Percentiles rank a stretch among this genome's conserved stretches.
phyloP scores from a whole-genome alignment of 1,140 invertebrate genomes.

The Saccostrea glomerata region DNA sequence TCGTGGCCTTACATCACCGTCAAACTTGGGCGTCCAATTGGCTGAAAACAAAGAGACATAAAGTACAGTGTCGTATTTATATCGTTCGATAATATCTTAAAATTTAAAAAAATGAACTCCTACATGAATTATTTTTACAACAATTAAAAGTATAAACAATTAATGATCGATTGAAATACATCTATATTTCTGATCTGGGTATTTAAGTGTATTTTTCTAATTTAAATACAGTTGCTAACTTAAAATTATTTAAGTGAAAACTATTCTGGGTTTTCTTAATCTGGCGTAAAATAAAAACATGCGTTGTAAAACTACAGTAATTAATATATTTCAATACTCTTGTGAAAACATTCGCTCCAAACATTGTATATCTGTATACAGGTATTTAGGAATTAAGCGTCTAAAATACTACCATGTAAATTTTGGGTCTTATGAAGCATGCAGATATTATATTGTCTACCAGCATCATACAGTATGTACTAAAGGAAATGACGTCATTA shows the following conservation, averaged over 20 bases:
- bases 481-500: not conserved
- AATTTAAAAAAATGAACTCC: too few species aligned
- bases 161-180: too few species aligned
- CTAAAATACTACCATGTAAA: not conserved
- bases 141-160: too few species aligned
- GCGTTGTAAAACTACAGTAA: not conserved
- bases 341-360: not conserved
- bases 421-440: not conserved
- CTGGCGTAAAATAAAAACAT: not conserved
- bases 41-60: slow-evolving; percentile 42
- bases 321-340: not conserved
- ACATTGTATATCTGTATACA: not conserved
- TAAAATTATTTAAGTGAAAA: not conserved
- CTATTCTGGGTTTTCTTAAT: not conserved
- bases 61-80: not conserved
- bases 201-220: too few species aligned
- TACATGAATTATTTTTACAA: too few species aligned
- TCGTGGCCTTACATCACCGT: slow-evolving; percentile 54
- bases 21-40: slow-evolving; percentile 61
- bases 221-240: too few species aligned
- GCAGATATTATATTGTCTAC: not conserved
- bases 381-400: not conserved
- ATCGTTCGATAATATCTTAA: too few species aligned
- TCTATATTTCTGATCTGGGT: too few species aligned
- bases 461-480: not conserved